These are phyloP conservation scores for Ametastegia equiseti DNA, from an alignment of 2,888 invertebrate species.

Conservation along the genomic window DNA sequence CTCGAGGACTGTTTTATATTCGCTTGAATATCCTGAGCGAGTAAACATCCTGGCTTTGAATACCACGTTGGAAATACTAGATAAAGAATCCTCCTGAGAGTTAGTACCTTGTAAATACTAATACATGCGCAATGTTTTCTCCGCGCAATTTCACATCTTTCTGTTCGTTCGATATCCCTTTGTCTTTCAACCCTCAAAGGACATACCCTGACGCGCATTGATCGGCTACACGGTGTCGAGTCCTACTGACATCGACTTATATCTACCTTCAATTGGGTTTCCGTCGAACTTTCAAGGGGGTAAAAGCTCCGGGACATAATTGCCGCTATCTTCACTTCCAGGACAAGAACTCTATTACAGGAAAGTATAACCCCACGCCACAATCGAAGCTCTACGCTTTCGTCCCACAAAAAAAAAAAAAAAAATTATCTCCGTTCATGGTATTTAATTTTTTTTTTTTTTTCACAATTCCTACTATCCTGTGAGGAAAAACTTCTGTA, in stretches of 20 bases:
- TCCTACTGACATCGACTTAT: neutral
- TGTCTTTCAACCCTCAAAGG: conserved; percentile 23
- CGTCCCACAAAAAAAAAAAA: neutral
- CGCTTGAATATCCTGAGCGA: neutral
- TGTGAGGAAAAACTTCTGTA: too few species aligned
- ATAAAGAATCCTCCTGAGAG: too few species aligned
- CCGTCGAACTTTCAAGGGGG: conserved; percentile 14
- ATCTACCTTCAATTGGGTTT: conserved; percentile 1
- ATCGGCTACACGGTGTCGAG: neutral
- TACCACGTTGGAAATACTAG: neutral
- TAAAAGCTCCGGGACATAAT: conserved; percentile 13
- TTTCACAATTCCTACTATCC: too few species aligned
- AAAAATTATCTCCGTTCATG: too few species aligned
- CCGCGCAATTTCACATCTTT: conserved; percentile 23
- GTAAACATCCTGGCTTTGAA: neutral
- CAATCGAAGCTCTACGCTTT: neutral
- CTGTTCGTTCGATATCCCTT: neutral
- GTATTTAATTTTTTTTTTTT: too few species aligned
- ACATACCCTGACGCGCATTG: neutral
- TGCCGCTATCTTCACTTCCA: neutral
- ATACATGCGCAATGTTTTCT: neutral
- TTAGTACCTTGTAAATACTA: neutral
- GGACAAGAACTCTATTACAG: neutral
- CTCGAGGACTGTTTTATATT: neutral
- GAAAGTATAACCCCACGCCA: neutral